phyloP scores from a whole-genome alignment of 2,797 vertebrate species.

The Neosilurus hyrtlii region DNA sequence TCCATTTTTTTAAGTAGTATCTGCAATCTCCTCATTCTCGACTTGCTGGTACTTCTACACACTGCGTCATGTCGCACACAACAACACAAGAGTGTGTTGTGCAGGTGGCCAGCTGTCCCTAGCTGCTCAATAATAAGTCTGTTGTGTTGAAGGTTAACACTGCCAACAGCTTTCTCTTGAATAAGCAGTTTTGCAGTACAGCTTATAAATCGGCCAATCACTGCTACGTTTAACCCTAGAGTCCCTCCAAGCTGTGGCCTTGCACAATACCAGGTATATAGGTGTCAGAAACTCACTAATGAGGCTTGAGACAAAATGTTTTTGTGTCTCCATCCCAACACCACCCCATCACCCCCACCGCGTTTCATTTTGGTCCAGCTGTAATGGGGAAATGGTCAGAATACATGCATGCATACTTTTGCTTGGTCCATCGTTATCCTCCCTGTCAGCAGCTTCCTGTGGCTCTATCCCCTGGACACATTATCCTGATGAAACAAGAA shows the following conservation, averaged over 20 bases:
- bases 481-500: slow-evolving; percentile 45
- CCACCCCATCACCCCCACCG: background rate
- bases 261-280: background rate
- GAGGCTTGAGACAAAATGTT: slow-evolving; percentile 10
- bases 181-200: slow-evolving; percentile 43
- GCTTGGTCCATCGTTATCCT: background rate
- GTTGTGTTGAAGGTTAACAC: slow-evolving; percentile 41
- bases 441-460: slow-evolving; percentile 1
- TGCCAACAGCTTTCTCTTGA: slow-evolving; percentile 32
- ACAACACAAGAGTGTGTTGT: slow-evolving; percentile 34
- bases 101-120: slow-evolving; percentile 39
- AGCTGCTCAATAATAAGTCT: slow-evolving; percentile 42
- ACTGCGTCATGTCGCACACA: slow-evolving; percentile 31
- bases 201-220: slow-evolving; percentile 34
- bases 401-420: background rate
- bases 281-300: slow-evolving; percentile 11
- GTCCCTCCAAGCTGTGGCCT: slow-evolving; percentile 23
- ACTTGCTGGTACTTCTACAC: slow-evolving; percentile 25
- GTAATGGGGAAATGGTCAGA: background rate
- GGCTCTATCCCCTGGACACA: slow-evolving; percentile 18
- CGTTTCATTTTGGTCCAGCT: background rate
- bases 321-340: background rate
- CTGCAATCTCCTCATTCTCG: background rate
- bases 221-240: slow-evolving; percentile 44
- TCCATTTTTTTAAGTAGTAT: slow-evolving; percentile 64